Evolutionary conservation across 64 coral and sea anemone species (phyloP).

Genomic region (Montipora foliosa): DNA sequence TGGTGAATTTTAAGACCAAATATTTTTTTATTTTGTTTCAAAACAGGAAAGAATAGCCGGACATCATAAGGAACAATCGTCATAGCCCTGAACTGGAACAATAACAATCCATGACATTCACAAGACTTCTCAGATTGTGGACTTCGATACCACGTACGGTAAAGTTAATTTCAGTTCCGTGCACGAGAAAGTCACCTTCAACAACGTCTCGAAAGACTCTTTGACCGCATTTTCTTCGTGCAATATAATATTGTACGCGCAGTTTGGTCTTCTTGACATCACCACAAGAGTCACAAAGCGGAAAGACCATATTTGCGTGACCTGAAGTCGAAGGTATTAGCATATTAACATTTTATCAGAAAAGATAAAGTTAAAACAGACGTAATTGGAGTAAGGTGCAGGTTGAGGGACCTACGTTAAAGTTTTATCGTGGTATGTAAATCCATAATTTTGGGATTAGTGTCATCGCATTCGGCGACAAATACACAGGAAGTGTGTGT

Average conservation of each 20-base stretch:
- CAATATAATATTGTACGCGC: not conserved
- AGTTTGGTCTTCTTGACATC: not conserved
- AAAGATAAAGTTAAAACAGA: not conserved
- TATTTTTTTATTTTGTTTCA: not conserved
- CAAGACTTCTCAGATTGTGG: not conserved
- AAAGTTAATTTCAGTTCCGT: not conserved
- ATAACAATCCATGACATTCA: conserved; percentile 22
- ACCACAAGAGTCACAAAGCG: not conserved
- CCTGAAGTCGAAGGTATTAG: conserved; percentile 11
- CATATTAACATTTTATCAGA: not conserved
- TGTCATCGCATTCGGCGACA: not conserved
- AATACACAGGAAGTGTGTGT: not conserved
- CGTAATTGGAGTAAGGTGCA: not conserved
- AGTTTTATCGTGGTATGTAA: not conserved
- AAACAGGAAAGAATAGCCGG: not conserved
- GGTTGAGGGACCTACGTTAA: not conserved
- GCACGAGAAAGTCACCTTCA: not conserved
- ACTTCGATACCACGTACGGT: not conserved
- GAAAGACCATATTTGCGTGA: not conserved
- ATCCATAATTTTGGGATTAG: not conserved
- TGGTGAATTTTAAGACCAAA: not conserved
- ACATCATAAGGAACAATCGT: not conserved
- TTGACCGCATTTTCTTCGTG: not conserved
- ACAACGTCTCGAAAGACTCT: no score
- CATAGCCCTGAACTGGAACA: not conserved